phyloP scores from a whole-genome alignment of 2,113 vertebrate species.

The Mesembrinibis cayennensis region DNA sequence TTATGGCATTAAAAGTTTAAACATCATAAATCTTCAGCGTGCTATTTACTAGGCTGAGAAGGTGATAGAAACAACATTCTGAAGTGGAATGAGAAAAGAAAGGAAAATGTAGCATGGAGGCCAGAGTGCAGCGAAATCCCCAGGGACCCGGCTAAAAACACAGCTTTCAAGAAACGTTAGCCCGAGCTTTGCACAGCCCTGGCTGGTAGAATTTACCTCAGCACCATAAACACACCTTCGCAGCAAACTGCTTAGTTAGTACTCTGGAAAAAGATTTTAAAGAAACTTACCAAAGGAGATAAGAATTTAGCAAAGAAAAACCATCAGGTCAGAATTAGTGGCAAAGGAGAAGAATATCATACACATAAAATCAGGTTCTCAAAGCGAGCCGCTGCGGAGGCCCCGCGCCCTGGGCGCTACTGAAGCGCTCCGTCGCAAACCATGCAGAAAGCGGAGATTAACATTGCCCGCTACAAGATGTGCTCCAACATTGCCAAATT shows the following conservation, averaged over 20 bases:
- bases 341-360: too few species aligned
- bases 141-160: background rate
- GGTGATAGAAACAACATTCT: constrained; percentile 64
- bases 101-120: background rate
- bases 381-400: accelerated
- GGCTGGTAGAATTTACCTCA: background rate
- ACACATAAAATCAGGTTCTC: background rate
- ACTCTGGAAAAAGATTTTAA: background rate
- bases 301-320: background rate
- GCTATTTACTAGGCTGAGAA: constrained; percentile 42
- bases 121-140: background rate
- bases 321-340: too few species aligned
- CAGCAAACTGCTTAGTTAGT: background rate
- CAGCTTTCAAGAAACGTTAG: background rate
- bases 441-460: accelerated
- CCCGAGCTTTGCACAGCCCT: background rate
- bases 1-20: background rate
- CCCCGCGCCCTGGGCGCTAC: background rate
- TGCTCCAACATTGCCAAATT: background rate
- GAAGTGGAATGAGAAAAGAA: constrained; percentile 29
- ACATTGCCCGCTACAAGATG: background rate
- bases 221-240: background rate
- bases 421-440: background rate
- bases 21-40: constrained; percentile 1
- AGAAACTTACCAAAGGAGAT: background rate